Conservation (phyloP, 2,797 vertebrate species). For the Melanotaenia nigrans region DNA sequence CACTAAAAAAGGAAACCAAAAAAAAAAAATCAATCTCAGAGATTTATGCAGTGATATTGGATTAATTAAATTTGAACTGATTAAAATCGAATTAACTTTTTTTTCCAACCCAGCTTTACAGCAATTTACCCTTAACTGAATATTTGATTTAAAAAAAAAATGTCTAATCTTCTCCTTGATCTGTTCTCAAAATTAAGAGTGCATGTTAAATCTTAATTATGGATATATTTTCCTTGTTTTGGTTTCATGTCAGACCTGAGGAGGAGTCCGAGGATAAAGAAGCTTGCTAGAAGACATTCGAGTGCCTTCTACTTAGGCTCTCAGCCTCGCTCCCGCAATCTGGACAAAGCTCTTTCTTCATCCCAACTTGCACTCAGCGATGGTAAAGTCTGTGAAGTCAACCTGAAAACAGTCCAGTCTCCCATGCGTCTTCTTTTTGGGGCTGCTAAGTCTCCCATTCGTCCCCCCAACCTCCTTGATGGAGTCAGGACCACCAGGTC, state of each 20-base stretch:
- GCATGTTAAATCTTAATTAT: background rate
- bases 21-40: too few species aligned
- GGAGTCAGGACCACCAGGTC: slow-evolving; percentile 65
- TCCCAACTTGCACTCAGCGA: slow-evolving; percentile 72
- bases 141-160: background rate
- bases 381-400: slow-evolving; percentile 50
- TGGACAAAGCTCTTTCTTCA: slow-evolving; percentile 76
- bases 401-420: slow-evolving; percentile 77
- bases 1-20: too few species aligned
- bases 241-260: slow-evolving; percentile 78
- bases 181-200: background rate
- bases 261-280: slow-evolving; percentile 93
- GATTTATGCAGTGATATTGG: too few species aligned
- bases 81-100: background rate
- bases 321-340: slow-evolving; percentile 83
- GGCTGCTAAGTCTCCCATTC: slow-evolving; percentile 76
- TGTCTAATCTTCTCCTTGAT: background rate
- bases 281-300: slow-evolving; percentile 83
- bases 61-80: background rate
- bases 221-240: background rate
- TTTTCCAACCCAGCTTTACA: background rate
- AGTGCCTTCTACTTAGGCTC: slow-evolving; percentile 84
- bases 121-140: background rate
- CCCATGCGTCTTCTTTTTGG: slow-evolving; percentile 93
- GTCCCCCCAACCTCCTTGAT: slow-evolving; percentile 28